These are phyloP conservation scores for Plagodis dolabraria DNA, from an alignment of 2,888 invertebrate genomes.

Conservation along the genomic window DNA sequence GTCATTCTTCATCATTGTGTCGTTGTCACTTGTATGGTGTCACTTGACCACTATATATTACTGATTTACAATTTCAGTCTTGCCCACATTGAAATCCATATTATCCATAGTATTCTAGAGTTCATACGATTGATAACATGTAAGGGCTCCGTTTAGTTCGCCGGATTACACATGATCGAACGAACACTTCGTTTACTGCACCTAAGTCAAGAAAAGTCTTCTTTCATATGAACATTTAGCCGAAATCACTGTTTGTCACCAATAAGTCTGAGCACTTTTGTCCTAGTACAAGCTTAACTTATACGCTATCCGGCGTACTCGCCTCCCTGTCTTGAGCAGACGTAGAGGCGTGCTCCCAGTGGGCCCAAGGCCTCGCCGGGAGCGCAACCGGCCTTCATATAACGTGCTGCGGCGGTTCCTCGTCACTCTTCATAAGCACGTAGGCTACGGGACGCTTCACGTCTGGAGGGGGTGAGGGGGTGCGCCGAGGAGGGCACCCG, in stretches of 20 bases:
- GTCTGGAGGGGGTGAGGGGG: constrained; percentile 75
- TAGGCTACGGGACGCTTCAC: constrained; percentile 85
- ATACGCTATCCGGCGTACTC: constrained; percentile 78
- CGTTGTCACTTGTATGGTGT: constrained; percentile 1
- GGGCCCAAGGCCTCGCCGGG: constrained; percentile 86
- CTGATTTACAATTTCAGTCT: constrained; percentile 18
- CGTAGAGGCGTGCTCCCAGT: constrained; percentile 81
- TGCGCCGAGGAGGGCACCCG: constrained; percentile 74
- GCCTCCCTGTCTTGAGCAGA: constrained; percentile 67
- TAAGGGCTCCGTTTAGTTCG: too few species aligned
- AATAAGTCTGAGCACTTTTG: too few species aligned
- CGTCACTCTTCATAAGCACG: constrained; percentile 87
- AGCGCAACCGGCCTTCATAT: constrained; percentile 95
- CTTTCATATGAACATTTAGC: too few species aligned
- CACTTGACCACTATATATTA: constrained; percentile 12
- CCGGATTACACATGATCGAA: too few species aligned
- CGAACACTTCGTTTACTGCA: too few species aligned
- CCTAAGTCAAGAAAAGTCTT: too few species aligned
- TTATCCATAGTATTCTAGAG: too few species aligned
- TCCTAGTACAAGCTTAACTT: constrained; percentile 19
- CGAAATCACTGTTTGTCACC: too few species aligned
- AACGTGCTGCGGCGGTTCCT: constrained; percentile 87
- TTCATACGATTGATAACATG: too few species aligned
- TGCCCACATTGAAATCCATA: neutral
- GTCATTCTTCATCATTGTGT: too few species aligned